Conservation (phyloP, 2,888 invertebrate genomes). For the Pseudococcus longispinus region DNA sequence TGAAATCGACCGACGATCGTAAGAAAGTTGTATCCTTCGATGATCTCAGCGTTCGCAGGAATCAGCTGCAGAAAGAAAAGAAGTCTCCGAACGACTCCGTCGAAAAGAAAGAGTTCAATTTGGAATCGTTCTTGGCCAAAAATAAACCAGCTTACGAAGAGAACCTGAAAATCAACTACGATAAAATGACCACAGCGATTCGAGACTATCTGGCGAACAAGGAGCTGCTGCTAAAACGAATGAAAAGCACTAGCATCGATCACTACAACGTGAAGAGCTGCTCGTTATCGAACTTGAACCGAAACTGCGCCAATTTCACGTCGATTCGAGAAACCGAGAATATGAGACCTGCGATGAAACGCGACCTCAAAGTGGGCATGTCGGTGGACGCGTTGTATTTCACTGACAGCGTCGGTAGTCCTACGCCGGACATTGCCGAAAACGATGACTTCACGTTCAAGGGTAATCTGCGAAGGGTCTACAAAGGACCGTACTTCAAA, state of each 20-base stretch:
- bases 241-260: constrained; percentile 58
- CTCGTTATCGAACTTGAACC: constrained; percentile 27
- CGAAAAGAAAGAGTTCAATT: background rate
- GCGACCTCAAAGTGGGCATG: constrained; percentile 3
- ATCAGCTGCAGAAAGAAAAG: background rate
- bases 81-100: background rate
- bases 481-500: constrained; percentile 58
- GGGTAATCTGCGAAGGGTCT: constrained; percentile 42
- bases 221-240: constrained; percentile 58
- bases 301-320: constrained; percentile 50
- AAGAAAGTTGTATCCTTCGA: constrained; percentile 41
- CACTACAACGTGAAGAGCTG: constrained; percentile 14
- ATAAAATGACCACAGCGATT: constrained; percentile 56
- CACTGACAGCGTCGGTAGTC: background rate
- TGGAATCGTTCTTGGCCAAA: background rate
- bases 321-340: background rate
- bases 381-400: constrained; percentile 3
- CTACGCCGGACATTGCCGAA: background rate
- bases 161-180: constrained; percentile 46
- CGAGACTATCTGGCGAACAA: constrained; percentile 58
- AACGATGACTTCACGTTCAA: constrained; percentile 35
- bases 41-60: background rate
- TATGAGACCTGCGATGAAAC: background rate
- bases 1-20: background rate
- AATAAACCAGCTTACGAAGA: constrained; percentile 33